A percentile compares a stretch with the other conserved stretches of the same genome.
Conservation (phyloP, 2,113 vertebrate species). For the Dunckerocampus dactyliophorus region DNA sequence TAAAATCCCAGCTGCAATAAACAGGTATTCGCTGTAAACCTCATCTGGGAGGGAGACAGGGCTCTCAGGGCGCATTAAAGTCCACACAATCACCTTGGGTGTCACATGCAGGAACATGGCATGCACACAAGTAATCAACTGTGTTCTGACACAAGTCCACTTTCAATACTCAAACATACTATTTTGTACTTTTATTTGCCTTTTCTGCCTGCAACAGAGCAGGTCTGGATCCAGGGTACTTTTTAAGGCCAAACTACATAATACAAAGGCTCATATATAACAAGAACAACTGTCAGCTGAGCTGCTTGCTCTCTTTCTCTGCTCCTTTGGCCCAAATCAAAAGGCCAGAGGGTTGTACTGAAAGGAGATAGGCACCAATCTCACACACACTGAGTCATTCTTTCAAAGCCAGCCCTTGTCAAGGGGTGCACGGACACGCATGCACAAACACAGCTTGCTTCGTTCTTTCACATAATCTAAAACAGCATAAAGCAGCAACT, state of each 20-base stretch:
- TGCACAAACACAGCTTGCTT: conserved; percentile 1
- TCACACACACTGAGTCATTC: conserved; percentile 63
- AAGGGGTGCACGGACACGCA: conserved; percentile 10
- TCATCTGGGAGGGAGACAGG: conserved; percentile 1
- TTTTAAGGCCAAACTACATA: conserved; percentile 15
- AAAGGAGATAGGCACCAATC: conserved; percentile 57
- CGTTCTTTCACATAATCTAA: background rate
- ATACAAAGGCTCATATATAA: conserved; percentile 21
- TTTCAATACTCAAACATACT: background rate
- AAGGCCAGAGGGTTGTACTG: conserved; percentile 52
- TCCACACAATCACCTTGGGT: conserved; percentile 16
- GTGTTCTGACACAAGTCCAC: conserved; percentile 9
- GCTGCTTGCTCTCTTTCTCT: conserved; percentile 41
- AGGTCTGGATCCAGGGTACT: conserved; percentile 8
- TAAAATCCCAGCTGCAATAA: conserved; percentile 2
- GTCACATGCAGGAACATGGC: conserved; percentile 21
- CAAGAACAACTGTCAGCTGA: conserved; percentile 28
- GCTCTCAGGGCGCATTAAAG: conserved; percentile 16
- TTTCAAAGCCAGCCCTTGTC: conserved; percentile 26
- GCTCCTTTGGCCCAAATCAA: conserved; percentile 42
- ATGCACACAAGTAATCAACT: conserved; percentile 15
- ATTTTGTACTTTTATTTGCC: conserved; percentile 19
- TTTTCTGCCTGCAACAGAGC: conserved; percentile 6
- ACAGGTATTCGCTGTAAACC: conserved; percentile 11
- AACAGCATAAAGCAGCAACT: conserved; percentile 9